Base-by-base conservation (phyloP, 2,888 invertebrate genomes). In the Crioceris asparagi region DNA sequence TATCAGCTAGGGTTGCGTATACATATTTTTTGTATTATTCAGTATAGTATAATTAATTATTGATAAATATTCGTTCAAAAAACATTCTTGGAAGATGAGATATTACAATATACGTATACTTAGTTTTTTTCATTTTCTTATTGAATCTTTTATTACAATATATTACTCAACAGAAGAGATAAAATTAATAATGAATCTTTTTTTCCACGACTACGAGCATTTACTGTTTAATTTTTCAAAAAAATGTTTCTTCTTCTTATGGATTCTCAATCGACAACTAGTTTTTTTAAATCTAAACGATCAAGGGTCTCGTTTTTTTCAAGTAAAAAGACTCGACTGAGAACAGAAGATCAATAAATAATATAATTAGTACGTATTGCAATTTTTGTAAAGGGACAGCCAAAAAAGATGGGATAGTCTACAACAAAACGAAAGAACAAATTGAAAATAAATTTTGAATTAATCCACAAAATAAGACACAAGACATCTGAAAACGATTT, bases 41-140 rank as follows among this genome's bases (percentile, higher is more conserved):
- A 68, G 67, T 71, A 66, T 63, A 66, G 62, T 66, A 69, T 70
- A 55, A 61, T n/a, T n/a, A n/a, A n/a, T 65, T 61, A 65, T 65
- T 66, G 64, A 65, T 66, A 64, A 62, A 64, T 65, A 61, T 59
- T 62, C 55, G 60, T 62, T 65, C 64, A 61, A 63, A 65, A 65
- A 65, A 60, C 55, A 62, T 62, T 60, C 56, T 58, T 65, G 71
- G 72, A 72, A 72, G 71, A 70, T 70, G 69, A 70, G 70, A 70
- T 71, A 69, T 57, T 71, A 70, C 68, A 69, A 70, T 67, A 77
- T 75, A 78, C 79, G 79, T 79, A 79, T 80, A 80, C 79, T 75
- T 55, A 75, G 72, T 77, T 75, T 77, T 70, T 66, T 71, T 76
- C 17, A 14, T 74, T n/a, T n/a, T 75, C 69, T 50, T 49, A 40